These are phyloP conservation scores for Macropus fuliginosus DNA, from an alignment of 2,797 vertebrate species.

Conservation along the genomic window DNA sequence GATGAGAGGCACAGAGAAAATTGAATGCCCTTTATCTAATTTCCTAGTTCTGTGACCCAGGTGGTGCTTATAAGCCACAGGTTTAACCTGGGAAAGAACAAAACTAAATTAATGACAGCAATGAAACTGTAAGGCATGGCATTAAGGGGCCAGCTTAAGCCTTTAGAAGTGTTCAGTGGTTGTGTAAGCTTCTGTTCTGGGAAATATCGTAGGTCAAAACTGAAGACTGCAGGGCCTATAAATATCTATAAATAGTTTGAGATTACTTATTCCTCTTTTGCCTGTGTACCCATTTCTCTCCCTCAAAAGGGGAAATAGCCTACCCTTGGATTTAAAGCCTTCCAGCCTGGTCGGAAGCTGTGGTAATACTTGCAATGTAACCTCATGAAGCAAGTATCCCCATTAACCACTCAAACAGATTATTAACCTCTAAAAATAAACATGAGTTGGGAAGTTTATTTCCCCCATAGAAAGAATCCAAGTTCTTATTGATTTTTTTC, in stretches of 20 bases:
- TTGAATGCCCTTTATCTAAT: slow-evolving; percentile 39
- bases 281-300: slow-evolving; percentile 48
- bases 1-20: slow-evolving; percentile 48
- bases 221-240: slow-evolving; percentile 49
- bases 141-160: slow-evolving; percentile 61
- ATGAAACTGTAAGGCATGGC: slow-evolving; percentile 59
- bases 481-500: slow-evolving; percentile 74
- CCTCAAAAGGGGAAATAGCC: slow-evolving; percentile 59
- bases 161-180: slow-evolving; percentile 65
- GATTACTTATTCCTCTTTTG: slow-evolving; percentile 61
- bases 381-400: slow-evolving; percentile 56
- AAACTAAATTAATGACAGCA: slow-evolving; percentile 73
- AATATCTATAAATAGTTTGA: slow-evolving; percentile 59
- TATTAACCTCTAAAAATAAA: slow-evolving; percentile 80
- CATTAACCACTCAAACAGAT: slow-evolving; percentile 64
- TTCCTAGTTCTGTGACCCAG: slow-evolving; percentile 42
- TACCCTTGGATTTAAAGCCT: slow-evolving; percentile 7
- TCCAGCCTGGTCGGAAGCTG: slow-evolving; percentile 53
- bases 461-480: slow-evolving; percentile 63
- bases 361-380: slow-evolving; percentile 34
- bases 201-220: slow-evolving; percentile 71
- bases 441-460: slow-evolving; percentile 69
- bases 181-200: slow-evolving; percentile 65
- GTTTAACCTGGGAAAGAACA: slow-evolving; percentile 50
- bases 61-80: slow-evolving; percentile 51